Base-by-base conservation (phyloP, 2,113 vertebrate genomes). In the Boleophthalmus pectinirostris region DNA sequence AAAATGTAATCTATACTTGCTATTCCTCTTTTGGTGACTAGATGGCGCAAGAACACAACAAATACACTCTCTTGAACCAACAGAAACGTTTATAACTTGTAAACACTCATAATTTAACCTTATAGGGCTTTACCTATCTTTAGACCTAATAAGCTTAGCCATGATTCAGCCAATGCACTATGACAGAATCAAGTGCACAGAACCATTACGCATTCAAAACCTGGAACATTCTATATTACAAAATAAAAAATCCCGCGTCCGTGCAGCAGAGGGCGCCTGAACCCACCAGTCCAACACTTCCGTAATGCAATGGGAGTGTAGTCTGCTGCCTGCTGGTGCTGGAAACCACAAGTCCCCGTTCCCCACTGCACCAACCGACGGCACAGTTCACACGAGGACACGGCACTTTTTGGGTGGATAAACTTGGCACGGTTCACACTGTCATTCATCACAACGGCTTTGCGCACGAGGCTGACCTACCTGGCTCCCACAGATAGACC, bases 1-100 rank as follows among this genome's bases (percentile, higher is more conserved):
- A 24, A 54, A 57, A 24, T 12, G 54, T 23, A 3, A 11, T 38
- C 8, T 56, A 23, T 51, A 7, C 49, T 57, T 61, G 58, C 25
- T 33, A 9, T 61, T 3, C 38, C 14, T 21, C 5, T 18, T 20
- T 0, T 57, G 12, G n/a, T 76, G 82, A 84, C 84, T 47, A 83
- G 88, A 73, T 90, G 84, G 78, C 68, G 25, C 3, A 51, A 80
- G 14, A 70, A 38, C 33, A 71, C 65, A 66, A 66, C 3, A 11
- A 38, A 24, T 38, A 33, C n/a, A 2, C 18, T 54, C 8, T 9
- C 6, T 54, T 5, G 15, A 49, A 51, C 20, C 53, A 54, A 54
- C 20, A 54, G n/a, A 54, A 20, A 1, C 49, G 1, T 4, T 43
- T 10, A 43, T 6, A 43, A 43, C 38, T 43, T 43, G 10, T 10